Conservation (phyloP, 2,888 invertebrate species). For the Ectemnius cavifrons region DNA sequence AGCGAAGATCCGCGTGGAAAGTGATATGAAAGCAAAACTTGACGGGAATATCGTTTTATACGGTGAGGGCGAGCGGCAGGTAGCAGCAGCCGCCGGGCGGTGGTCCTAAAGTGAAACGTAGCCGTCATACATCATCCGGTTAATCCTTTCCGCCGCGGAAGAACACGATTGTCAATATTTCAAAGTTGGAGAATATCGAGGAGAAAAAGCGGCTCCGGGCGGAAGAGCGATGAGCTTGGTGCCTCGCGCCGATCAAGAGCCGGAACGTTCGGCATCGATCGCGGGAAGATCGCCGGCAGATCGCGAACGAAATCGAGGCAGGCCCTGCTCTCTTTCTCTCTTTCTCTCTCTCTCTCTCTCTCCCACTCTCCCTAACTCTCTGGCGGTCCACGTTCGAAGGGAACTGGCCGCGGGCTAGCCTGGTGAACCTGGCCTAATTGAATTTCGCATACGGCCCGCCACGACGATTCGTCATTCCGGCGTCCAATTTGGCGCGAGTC, state of each 20-base stretch:
- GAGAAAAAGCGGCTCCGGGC: slow-evolving; percentile 35
- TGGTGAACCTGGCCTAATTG: slow-evolving; percentile 59
- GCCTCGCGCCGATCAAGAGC: slow-evolving; percentile 9
- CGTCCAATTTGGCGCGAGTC: slow-evolving; percentile 61
- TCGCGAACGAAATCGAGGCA: slow-evolving; percentile 36
- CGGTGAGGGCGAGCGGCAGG: not conserved
- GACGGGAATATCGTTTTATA: slow-evolving; percentile 6
- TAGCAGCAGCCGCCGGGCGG: not conserved
- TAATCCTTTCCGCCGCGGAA: slow-evolving; percentile 37
- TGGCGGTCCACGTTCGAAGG: slow-evolving; percentile 52
- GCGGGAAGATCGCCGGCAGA: slow-evolving; percentile 31
- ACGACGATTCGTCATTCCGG: slow-evolving; percentile 62
- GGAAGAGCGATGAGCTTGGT: slow-evolving; percentile 29
- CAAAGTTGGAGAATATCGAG: slow-evolving; percentile 30
- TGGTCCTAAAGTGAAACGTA: slow-evolving; percentile 1
- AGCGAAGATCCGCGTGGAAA: not conserved
- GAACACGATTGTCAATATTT: slow-evolving; percentile 45
- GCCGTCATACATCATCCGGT: slow-evolving; percentile 32
- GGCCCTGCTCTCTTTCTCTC: not conserved
- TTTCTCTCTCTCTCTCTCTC: not conserved
- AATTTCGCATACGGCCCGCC: slow-evolving; percentile 58
- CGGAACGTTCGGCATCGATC: slow-evolving; percentile 32
- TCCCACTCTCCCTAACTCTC: slow-evolving; percentile 34
- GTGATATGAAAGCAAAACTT: slow-evolving; percentile 4
- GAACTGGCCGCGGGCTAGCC: slow-evolving; percentile 51